Evolutionary conservation across 1,140 invertebrate species (phyloP).

Genomic region (Lepidurus couesii): DNA sequence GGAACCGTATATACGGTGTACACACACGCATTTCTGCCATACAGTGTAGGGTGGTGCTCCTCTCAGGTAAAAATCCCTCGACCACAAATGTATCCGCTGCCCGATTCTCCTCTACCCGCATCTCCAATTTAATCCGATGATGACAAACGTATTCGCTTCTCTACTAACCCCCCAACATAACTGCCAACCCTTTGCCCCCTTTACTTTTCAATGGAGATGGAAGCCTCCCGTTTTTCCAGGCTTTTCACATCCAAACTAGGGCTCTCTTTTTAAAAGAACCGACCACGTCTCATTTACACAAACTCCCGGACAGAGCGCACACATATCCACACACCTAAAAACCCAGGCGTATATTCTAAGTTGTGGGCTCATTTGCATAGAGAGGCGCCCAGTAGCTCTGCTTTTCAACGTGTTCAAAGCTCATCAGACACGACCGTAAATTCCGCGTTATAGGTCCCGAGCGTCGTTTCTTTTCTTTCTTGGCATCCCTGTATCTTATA

Average conservation of each 20-base stretch:
- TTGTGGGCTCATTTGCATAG: conserved; percentile 21
- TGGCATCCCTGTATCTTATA: not conserved
- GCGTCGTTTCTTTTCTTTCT: conserved; percentile 16
- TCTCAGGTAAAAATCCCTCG: not conserved
- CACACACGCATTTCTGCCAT: not conserved
- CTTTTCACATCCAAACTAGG: not conserved
- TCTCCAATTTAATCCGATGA: conserved; percentile 17
- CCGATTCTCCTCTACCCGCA: conserved; percentile 2
- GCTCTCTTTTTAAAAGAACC: not conserved
- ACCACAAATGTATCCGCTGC: conserved; percentile 9
- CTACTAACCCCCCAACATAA: not conserved
- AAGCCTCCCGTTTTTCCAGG: not conserved
- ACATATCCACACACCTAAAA: conserved; percentile 15
- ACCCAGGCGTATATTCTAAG: conserved; percentile 6
- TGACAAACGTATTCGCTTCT: not conserved
- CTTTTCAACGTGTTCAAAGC: conserved; percentile 22
- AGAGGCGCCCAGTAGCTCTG: conserved; percentile 12
- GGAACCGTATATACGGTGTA: not conserved
- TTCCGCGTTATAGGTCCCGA: conserved; percentile 1
- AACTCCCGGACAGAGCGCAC: conserved; percentile 13
- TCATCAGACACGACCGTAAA: conserved; percentile 21
- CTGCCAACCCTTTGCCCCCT: not conserved
- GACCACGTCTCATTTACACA: conserved; percentile 21
- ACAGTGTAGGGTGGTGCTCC: not conserved
- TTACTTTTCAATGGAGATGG: not conserved